These are phyloP conservation scores for Cladorhizidae sp. DNA, from an alignment of 37 sponge, comb jelly and placozoan genomes.

Conservation along the genomic window DNA sequence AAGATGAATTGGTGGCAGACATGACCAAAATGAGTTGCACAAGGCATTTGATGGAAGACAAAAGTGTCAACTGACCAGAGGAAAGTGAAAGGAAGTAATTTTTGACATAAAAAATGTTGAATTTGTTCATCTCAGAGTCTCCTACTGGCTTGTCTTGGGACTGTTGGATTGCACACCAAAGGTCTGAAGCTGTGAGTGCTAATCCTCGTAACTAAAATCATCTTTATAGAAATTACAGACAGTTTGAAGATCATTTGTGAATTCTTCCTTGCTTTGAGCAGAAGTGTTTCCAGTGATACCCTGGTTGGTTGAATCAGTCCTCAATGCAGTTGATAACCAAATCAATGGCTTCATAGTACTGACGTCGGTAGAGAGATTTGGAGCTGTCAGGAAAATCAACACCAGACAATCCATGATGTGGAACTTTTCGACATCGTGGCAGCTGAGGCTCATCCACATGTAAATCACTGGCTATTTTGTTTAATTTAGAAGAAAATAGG, in stretches of 20 bases:
- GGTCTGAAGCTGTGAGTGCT: constrained; percentile 20
- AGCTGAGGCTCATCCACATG: constrained; percentile 29
- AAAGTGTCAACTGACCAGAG: too few relatives aligned
- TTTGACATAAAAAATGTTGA: too few relatives aligned
- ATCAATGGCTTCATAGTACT: constrained; percentile 20
- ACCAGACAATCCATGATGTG: neutral
- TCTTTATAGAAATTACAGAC: constrained; percentile 23
- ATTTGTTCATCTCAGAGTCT: too few relatives aligned
- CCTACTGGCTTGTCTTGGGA: too few relatives aligned
- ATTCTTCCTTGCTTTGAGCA: constrained; percentile 16
- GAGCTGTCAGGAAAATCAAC: constrained; percentile 10
- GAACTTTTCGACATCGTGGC: constrained; percentile 16
- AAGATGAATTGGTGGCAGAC: too few relatives aligned
- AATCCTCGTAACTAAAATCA: constrained; percentile 14
- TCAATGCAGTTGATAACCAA: constrained; percentile 9
- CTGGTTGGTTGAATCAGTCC: constrained; percentile 27
- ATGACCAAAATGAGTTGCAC: too few relatives aligned
- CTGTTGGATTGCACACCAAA: constrained; percentile 30
- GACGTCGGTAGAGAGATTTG: neutral
- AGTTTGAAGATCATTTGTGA: constrained; percentile 9
- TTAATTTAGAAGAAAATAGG: constrained; percentile 11
- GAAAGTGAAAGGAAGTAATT: too few relatives aligned
- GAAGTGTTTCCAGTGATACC: constrained; percentile 21
- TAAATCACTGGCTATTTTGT: neutral
- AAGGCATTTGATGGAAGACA: too few relatives aligned